Evolutionary conservation across 2,113 vertebrate genomes (phyloP).

Genomic region (Anolis carolinensis): DNA sequence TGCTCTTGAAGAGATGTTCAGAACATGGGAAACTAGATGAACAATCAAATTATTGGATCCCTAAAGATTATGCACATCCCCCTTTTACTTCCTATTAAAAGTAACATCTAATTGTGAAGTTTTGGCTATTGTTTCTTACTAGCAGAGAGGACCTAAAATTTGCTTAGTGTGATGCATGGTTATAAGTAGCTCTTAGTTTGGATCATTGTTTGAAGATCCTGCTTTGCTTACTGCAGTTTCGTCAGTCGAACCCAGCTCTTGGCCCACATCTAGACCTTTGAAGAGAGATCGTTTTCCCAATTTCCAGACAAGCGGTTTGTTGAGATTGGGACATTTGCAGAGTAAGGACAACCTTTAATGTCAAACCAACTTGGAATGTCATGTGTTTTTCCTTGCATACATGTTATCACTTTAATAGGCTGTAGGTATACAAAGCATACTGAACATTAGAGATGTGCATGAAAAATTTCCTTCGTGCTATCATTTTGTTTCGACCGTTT

Average conservation of each 20-base stretch:
- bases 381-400: background rate
- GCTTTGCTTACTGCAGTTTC: background rate
- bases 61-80: slow-evolving; percentile 33
- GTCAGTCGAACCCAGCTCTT: background rate
- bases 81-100: slow-evolving; percentile 63
- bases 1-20: slow-evolving; percentile 52
- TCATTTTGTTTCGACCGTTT: too few relatives aligned
- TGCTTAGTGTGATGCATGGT: background rate
- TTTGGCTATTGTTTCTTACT: slow-evolving; percentile 40
- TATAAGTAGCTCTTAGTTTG: background rate
- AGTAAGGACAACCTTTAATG: background rate
- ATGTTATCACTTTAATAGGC: background rate
- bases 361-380: background rate
- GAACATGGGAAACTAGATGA: slow-evolving; percentile 61
- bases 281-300: background rate
- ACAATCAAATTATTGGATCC: slow-evolving; percentile 59
- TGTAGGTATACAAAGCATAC: background rate
- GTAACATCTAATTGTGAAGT: slow-evolving; percentile 62
- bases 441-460: too few relatives aligned
- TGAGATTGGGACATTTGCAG: background rate
- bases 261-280: background rate
- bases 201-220: background rate
- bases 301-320: background rate
- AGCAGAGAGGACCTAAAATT: slow-evolving; percentile 4
- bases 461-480: too few relatives aligned